Evolutionary conservation across 2,113 vertebrate species (phyloP).

Genomic region (Hippocampus mohnikei): DNA sequence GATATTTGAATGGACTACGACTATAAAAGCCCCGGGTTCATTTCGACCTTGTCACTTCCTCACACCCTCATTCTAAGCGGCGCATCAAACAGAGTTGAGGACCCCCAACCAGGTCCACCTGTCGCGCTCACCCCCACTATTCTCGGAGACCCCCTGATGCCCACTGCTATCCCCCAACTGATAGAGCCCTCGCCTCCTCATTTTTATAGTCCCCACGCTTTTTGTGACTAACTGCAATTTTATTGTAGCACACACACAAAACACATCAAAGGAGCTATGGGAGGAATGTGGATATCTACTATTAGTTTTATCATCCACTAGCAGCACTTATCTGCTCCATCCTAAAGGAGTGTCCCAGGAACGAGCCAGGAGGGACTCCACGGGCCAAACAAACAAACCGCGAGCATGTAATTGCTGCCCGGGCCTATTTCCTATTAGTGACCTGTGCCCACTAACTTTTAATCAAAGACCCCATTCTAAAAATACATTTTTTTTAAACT

Average conservation of each 20-base stretch:
- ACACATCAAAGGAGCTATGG: conserved; percentile 66
- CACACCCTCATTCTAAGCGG: conserved; percentile 36
- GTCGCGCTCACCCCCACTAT: conserved; percentile 23
- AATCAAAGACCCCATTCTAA: not conserved
- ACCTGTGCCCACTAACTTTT: not conserved
- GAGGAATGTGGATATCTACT: conserved; percentile 67
- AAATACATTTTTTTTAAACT: not conserved
- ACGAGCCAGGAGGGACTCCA: conserved; percentile 38
- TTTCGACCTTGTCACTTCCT: conserved; percentile 9
- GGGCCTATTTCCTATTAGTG: not conserved
- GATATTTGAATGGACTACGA: not conserved
- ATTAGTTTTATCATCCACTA: conserved; percentile 63
- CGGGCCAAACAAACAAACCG: conserved; percentile 39
- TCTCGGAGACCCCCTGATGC: conserved; percentile 55
- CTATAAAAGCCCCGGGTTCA: not conserved
- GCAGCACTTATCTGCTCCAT: conserved; percentile 58
- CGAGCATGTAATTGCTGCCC: conserved; percentile 25
- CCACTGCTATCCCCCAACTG: conserved; percentile 54
- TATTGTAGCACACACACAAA: conserved; percentile 49
- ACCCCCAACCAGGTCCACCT: conserved; percentile 40
- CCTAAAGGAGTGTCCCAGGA: conserved; percentile 54
- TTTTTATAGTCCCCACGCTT: conserved; percentile 58
- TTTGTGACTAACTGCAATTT: conserved; percentile 62
- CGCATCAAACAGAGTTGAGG: conserved; percentile 51
- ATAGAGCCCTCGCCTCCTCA: conserved; percentile 45